phyloP scores from a whole-genome alignment of 2,888 invertebrate genomes.

The Caenorhabditis angaria region DNA sequence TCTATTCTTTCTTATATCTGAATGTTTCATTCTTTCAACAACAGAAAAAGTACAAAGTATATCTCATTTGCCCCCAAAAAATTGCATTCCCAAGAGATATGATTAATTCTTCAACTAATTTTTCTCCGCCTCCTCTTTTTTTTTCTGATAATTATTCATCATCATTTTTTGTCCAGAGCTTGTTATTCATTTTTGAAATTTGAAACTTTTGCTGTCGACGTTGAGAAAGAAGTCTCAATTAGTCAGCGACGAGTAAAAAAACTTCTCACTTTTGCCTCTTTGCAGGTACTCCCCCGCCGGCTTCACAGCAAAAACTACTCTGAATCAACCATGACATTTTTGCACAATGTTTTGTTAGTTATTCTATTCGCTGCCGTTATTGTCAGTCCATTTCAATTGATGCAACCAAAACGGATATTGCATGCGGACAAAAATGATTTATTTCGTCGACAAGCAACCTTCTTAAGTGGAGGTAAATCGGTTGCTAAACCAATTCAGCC shows the following conservation, averaged over 20 bases:
- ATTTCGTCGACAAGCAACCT: slow-evolving; percentile 37
- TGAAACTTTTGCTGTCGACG: not conserved
- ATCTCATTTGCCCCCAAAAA: not conserved
- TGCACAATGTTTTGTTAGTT: slow-evolving; percentile 21
- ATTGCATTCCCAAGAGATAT: not conserved
- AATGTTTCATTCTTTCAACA: not conserved
- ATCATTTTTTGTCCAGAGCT: slow-evolving; percentile 18
- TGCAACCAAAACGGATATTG: slow-evolving; percentile 38
- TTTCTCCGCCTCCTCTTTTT: slow-evolving; percentile 9
- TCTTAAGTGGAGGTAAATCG: slow-evolving; percentile 38
- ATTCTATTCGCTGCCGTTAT: slow-evolving; percentile 33
- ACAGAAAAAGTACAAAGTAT: not conserved
- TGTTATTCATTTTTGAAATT: slow-evolving; percentile 9
- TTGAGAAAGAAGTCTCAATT: not conserved
- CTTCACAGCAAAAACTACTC: slow-evolving; percentile 18
- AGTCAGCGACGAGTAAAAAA: too few species aligned
- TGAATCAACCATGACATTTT: slow-evolving; percentile 4
- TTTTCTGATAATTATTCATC: slow-evolving; percentile 14
- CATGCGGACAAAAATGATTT: slow-evolving; percentile 32
- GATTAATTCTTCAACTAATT: slow-evolving; percentile 16
- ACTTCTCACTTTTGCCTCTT: slow-evolving; percentile 10
- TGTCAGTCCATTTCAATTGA: slow-evolving; percentile 45
- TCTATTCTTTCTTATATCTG: not conserved
- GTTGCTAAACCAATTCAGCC: too few species aligned
- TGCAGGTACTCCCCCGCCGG: slow-evolving; percentile 44